Conservation (phyloP, 2,113 vertebrate species). For the Tonatia bakeri region DNA sequence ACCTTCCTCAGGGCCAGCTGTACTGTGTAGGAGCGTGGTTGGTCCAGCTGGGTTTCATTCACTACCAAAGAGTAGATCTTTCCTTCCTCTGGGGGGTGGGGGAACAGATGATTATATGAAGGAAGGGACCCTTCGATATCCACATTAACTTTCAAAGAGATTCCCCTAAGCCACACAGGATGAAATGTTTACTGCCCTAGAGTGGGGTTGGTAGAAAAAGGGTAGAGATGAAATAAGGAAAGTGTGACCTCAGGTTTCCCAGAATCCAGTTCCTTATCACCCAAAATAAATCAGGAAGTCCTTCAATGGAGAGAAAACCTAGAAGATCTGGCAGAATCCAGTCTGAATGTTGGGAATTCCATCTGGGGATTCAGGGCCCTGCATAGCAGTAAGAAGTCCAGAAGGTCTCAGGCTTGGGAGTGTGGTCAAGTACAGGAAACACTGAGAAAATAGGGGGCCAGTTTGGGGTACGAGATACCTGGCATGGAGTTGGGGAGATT, state of each 20-base stretch:
- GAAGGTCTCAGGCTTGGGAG: neutral
- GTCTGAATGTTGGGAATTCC: neutral
- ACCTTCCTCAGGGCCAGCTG: constrained; percentile 77
- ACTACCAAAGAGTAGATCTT: constrained; percentile 80
- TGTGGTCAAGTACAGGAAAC: neutral
- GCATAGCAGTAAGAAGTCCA: neutral
- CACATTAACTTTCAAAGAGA: neutral
- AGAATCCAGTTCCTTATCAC: neutral
- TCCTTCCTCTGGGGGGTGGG: constrained; percentile 73
- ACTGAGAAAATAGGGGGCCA: neutral
- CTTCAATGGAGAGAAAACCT: neutral
- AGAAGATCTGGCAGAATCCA: neutral
- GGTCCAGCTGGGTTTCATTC: constrained; percentile 79
- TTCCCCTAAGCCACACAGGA: neutral
- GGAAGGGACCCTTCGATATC: neutral
- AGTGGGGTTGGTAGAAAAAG: neutral
- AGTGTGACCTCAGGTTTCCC: neutral
- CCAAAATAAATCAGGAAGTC: neutral
- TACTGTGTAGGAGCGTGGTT: constrained; percentile 75
- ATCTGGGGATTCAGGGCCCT: neutral
- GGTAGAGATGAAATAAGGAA: neutral
- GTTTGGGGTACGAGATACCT: neutral
- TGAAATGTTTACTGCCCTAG: neutral
- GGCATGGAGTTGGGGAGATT: neutral
- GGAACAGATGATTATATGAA: neutral